Evolutionary conservation across 2,113 vertebrate genomes (phyloP).

Genomic region (Lamprotornis superbus): DNA sequence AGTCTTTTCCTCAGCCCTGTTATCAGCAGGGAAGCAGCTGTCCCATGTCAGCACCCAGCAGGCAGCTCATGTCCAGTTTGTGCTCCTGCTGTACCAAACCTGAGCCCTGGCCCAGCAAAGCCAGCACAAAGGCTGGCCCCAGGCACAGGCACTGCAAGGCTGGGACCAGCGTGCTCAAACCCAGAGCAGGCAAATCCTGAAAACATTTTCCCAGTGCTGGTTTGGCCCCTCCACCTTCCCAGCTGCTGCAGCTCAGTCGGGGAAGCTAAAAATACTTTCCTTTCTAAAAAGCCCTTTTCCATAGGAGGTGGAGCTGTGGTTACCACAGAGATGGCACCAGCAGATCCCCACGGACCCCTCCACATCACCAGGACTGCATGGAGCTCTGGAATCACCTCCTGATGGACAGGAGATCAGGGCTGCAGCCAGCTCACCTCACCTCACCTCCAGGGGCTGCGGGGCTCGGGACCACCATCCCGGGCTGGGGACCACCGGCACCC

Average conservation of each 20-base stretch:
- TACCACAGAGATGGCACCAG: background rate
- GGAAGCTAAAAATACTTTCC: background rate
- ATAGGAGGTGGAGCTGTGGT: background rate
- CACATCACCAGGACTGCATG: rapidly evolving
- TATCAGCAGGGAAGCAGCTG: background rate
- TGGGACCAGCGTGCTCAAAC: rapidly evolving
- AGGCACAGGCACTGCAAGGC: background rate
- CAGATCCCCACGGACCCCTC: background rate
- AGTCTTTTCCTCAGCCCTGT: background rate
- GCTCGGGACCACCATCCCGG: rapidly evolving
- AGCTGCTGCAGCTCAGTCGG: background rate
- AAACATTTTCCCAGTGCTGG: background rate
- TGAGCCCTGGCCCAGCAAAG: background rate
- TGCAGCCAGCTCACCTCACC: background rate
- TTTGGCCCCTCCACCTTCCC: background rate
- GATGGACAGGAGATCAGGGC: rapidly evolving
- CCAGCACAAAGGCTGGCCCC: background rate
- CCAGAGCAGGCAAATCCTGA: rapidly evolving
- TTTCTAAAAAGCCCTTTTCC: background rate
- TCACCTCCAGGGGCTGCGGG: rapidly evolving
- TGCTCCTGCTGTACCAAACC: background rate
- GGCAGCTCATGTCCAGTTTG: background rate
- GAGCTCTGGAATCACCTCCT: rapidly evolving
- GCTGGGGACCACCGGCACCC: rapidly evolving
- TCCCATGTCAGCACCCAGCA: rapidly evolving